Evolutionary conservation across 2,113 vertebrate species (phyloP).

Genomic region (Progne subis): DNA sequence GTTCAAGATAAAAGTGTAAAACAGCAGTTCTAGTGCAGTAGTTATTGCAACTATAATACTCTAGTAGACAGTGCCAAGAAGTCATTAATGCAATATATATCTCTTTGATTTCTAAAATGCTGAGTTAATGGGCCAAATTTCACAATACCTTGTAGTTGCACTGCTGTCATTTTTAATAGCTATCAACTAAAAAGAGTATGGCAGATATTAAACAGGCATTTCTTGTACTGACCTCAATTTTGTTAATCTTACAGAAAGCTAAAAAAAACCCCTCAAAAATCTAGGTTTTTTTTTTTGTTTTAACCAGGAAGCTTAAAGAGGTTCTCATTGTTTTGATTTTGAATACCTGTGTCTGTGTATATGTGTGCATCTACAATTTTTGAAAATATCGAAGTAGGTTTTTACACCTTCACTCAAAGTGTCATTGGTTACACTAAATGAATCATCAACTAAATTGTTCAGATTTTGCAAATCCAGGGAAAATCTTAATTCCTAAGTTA

Average conservation of each 20-base stretch:
- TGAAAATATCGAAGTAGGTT: not conserved
- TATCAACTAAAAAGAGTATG: not conserved
- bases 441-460: not conserved
- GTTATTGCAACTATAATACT: slow-evolving; percentile 68
- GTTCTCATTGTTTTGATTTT: not conserved
- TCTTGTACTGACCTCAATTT: not conserved
- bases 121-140: slow-evolving; percentile 67
- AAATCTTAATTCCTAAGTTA: not conserved
- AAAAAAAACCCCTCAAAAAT: accelerated
- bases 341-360: not conserved
- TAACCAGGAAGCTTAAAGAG: not conserved
- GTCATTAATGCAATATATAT: slow-evolving; percentile 72
- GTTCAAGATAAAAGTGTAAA: slow-evolving; percentile 65
- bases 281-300: no score
- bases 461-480: not conserved
- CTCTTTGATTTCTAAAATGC: slow-evolving; percentile 57
- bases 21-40: slow-evolving; percentile 62
- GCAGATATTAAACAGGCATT: not conserved
- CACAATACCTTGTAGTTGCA: not conserved
- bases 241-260: not conserved
- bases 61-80: slow-evolving; percentile 63
- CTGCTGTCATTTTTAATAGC: not conserved
- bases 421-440: not conserved
- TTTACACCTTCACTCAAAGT: not conserved
- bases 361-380: not conserved